phyloP scores from a whole-genome alignment of 1,140 invertebrate genomes.

The Hirudo medicinalis region DNA sequence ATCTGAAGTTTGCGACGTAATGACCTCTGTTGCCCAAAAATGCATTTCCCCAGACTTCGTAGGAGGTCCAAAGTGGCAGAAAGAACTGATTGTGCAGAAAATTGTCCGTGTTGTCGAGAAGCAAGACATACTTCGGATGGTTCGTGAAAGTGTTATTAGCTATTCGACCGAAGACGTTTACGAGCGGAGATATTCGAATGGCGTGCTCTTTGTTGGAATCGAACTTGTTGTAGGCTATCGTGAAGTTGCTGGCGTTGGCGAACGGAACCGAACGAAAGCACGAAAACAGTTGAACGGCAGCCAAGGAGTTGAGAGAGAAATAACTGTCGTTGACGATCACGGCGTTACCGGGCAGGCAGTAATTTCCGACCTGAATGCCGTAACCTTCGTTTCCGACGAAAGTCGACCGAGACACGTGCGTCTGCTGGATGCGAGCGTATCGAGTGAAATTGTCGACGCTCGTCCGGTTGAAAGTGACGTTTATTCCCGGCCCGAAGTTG shows the following conservation, averaged over 20 bases:
- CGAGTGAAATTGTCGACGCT: slow-evolving; percentile 24
- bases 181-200: slow-evolving; percentile 33
- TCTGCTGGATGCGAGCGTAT: slow-evolving; percentile 7
- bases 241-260: slow-evolving; percentile 32
- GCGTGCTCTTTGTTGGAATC: slow-evolving; percentile 34
- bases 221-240: slow-evolving; percentile 34
- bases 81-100: slow-evolving; percentile 40
- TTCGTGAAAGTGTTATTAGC: slow-evolving; percentile 64
- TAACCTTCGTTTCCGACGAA: slow-evolving; percentile 31
- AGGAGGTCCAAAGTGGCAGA: slow-evolving; percentile 33
- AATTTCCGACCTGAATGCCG: slow-evolving; percentile 38
- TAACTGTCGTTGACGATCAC: slow-evolving; percentile 33
- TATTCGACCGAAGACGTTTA: slow-evolving; percentile 37
- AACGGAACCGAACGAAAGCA: slow-evolving; percentile 25
- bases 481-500: slow-evolving; percentile 61
- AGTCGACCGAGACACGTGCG: slow-evolving; percentile 15
- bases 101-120: slow-evolving; percentile 67
- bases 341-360: slow-evolving; percentile 31
- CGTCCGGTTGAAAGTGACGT: slow-evolving; percentile 24
- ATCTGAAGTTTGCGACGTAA: slow-evolving; percentile 70
- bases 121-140: slow-evolving; percentile 66
- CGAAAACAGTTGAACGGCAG: slow-evolving; percentile 36
- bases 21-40: slow-evolving; percentile 72
- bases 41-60: slow-evolving; percentile 72
- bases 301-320: slow-evolving; percentile 32